These are phyloP conservation scores for Oreotragus oreotragus DNA, from an alignment of 2,113 vertebrate species.

Conservation along the genomic window DNA sequence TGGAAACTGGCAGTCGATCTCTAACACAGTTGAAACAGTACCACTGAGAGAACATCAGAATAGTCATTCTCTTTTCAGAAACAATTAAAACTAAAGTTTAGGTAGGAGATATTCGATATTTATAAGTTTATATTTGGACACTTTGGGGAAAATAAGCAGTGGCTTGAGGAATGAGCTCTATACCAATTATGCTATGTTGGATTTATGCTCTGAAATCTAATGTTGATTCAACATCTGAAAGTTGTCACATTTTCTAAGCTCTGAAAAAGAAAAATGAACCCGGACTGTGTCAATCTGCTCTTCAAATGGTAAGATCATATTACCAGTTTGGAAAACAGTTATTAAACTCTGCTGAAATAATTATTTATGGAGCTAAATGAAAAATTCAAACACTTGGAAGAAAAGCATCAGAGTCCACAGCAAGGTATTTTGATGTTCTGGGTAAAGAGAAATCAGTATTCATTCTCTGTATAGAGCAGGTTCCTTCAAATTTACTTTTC, in stretches of 20 bases:
- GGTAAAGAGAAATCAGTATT: not conserved
- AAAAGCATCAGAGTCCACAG: not conserved
- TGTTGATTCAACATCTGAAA: not conserved
- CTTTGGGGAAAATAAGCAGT: not conserved
- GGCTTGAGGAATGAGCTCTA: not conserved
- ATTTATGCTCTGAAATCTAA: constrained; percentile 13
- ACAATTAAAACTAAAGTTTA: constrained; percentile 6
- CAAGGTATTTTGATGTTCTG: not conserved
- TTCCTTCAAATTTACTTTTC: not conserved
- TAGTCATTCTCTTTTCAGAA: not conserved
- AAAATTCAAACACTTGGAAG: not conserved
- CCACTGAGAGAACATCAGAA: not conserved
- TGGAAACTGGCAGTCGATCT: not conserved
- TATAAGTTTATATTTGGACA: not conserved
- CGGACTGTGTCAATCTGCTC: not conserved
- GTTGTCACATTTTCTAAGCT: constrained; percentile 10
- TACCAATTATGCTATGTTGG: not conserved
- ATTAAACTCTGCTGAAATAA: not conserved
- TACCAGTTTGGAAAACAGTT: constrained; percentile 21
- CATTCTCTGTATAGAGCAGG: not conserved
- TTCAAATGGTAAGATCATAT: not conserved
- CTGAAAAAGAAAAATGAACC: constrained; percentile 1
- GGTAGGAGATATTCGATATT: not conserved
- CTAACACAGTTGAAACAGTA: not conserved
- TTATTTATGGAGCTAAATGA: not conserved